These are phyloP conservation scores for Rosalia funebris DNA, from an alignment of 2,888 invertebrate species.

Conservation along the genomic window DNA sequence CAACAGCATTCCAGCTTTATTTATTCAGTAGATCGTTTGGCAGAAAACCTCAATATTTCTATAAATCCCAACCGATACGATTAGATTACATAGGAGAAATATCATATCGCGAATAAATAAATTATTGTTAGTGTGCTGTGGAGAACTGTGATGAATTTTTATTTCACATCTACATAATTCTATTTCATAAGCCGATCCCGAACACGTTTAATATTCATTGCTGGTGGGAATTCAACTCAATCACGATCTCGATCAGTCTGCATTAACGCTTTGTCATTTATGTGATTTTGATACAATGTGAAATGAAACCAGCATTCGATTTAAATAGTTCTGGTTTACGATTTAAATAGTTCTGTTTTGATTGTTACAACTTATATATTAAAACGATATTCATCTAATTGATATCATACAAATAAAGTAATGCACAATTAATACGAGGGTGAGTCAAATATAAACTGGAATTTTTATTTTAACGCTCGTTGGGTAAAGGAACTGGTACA, in stretches of 20 bases:
- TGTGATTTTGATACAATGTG: constrained; percentile 13
- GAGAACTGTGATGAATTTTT: constrained; percentile 36
- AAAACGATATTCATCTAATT: no score
- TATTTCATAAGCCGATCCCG: constrained; percentile 38
- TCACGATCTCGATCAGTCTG: constrained; percentile 20
- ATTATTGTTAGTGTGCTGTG: constrained; percentile 11
- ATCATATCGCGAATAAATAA: constrained; percentile 16
- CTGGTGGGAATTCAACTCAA: constrained; percentile 27
- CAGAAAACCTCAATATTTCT: background rate
- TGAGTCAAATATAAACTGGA: no score
- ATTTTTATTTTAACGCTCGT: no score
- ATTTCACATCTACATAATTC: constrained; percentile 42
- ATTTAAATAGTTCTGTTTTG: no score
- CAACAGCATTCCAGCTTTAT: no score
- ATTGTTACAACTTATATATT: no score
- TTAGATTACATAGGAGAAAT: background rate
- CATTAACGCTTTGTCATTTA: constrained; percentile 20
- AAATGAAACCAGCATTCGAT: background rate
- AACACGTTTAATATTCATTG: constrained; percentile 41
- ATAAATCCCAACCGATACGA: background rate
- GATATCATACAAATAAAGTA: no score
- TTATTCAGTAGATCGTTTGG: no score
- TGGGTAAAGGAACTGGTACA: no score
- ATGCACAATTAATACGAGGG: no score
- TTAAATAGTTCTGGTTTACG: constrained; percentile 2